A percentile compares a stretch with the other conserved stretches of the same genome.
Conservation (phyloP, 2,113 vertebrate genomes). For the Podocnemis expansa region DNA sequence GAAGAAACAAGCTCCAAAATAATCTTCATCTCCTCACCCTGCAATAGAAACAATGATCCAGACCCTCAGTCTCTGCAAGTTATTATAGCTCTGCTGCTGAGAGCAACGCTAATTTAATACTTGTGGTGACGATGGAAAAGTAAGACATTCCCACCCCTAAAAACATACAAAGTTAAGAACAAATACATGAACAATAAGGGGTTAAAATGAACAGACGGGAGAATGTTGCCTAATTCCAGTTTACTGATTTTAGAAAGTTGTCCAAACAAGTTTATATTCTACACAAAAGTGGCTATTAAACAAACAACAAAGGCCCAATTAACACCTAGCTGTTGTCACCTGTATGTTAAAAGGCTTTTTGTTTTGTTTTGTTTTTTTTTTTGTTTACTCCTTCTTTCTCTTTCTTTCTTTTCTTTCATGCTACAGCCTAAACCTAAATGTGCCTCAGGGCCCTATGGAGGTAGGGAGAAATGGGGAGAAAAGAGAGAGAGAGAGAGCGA, state of each 20-base stretch:
- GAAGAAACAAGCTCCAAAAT: not conserved
- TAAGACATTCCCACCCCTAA: fast-evolving
- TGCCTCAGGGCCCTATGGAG: slow-evolving; percentile 34
- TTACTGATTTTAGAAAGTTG: slow-evolving; percentile 64
- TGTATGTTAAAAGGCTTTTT: slow-evolving; percentile 80
- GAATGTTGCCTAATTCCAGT: slow-evolving; percentile 41
- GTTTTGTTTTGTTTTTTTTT: too few relatives aligned
- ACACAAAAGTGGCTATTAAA: slow-evolving; percentile 72
- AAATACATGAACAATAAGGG: slow-evolving; percentile 10
- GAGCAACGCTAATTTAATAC: not conserved
- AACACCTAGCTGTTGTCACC: slow-evolving; percentile 81
- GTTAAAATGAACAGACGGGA: slow-evolving; percentile 54
- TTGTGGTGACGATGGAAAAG: not conserved
- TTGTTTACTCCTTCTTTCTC: slow-evolving; percentile 39
- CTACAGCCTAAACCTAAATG: slow-evolving; percentile 64
- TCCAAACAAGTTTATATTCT: slow-evolving; percentile 68
- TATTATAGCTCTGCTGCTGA: not conserved
- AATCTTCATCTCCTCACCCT: not conserved
- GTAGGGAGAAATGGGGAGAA: not conserved
- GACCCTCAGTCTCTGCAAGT: not conserved
- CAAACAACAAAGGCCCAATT: slow-evolving; percentile 82
- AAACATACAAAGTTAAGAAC: not conserved
- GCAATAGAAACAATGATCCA: not conserved
- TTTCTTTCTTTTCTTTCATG: slow-evolving; percentile 65
- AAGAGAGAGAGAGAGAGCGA: not conserved